Base-by-base conservation (phyloP, 1,140 invertebrate species). In the Ylistrum balloti region DNA sequence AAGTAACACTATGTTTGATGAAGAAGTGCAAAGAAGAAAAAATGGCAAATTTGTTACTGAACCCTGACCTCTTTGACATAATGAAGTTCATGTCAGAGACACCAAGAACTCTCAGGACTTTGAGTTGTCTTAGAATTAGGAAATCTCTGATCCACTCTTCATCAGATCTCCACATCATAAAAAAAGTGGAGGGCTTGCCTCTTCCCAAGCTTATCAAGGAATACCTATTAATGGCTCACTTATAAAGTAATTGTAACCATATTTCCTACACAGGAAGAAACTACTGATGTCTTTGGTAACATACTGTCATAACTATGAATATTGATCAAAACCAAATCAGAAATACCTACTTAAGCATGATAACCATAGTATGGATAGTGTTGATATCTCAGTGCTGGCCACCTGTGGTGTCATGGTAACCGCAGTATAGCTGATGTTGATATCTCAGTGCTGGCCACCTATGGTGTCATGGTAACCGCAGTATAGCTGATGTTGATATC, bases 141-240 rank as follows among this genome's bases (percentile, higher is more conserved):
- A 89, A 93, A 74, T 33, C 88, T 85, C 88, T 95, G 32, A 88
- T 94, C 2, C 56, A 90, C n/a, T 91, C 91, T 7, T 33, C 41
- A 33, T 48, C 33, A 41, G 90, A 92, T 33, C 33, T 92, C 33
- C 93, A 94, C 88, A 92, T 95, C 33, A 92, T 94, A 33, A 90
- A 91, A 41, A 94, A 94, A 85, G 93, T 94, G 22, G 92, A 94
- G 88, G 45, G 90, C 35, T 87, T 95, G 22, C 94, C 94, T 5
- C 85, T 95, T 20, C 94, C 94, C 22, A 92, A 92, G 28, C 88
- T 94, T 41, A 91, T 95, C 20, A 93, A 93, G 90, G 94, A 95
- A 48, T 94, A 92, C 85, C 48, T 95, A 15, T 88, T 94, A 28
- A 89, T 94, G 33, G 94, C 92, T 22, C 92, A 95, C 91, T 89